Evolutionary conservation across 2,888 invertebrate species (phyloP).

Genomic region (Odontomyia ornata): DNA sequence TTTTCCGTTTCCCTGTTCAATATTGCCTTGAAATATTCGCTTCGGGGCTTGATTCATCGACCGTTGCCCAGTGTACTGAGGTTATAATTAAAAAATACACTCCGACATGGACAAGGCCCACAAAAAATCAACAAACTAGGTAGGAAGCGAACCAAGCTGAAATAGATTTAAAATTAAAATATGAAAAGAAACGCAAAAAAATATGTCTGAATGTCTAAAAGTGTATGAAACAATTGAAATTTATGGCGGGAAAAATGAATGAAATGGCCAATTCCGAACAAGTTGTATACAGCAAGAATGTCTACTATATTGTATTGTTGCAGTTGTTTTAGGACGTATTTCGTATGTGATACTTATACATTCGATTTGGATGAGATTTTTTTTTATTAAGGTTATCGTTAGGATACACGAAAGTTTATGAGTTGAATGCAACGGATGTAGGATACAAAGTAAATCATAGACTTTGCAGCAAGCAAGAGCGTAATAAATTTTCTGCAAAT

Average conservation of each 20-base stretch:
- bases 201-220: background rate
- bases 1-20: background rate
- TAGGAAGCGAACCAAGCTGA: background rate
- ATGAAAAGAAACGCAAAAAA: slow-evolving; percentile 1
- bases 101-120: background rate
- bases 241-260: slow-evolving; percentile 35
- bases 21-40: background rate
- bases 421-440: no score
- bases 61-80: background rate
- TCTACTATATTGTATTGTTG: background rate
- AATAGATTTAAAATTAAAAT: slow-evolving; percentile 16
- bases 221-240: slow-evolving; percentile 26
- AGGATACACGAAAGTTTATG: no score
- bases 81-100: slow-evolving; percentile 33
- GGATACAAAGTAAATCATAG: no score
- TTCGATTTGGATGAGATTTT: slow-evolving; percentile 22
- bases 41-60: slow-evolving; percentile 8
- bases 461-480: no score
- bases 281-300: background rate
- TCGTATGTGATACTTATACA: background rate
- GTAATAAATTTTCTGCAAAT: no score
- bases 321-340: background rate
- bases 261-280: slow-evolving; percentile 5
- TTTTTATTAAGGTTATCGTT: background rate
- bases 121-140: background rate